These are phyloP conservation scores for Diarsia rubi DNA, from an alignment of 2,888 invertebrate genomes.

Conservation along the genomic window DNA sequence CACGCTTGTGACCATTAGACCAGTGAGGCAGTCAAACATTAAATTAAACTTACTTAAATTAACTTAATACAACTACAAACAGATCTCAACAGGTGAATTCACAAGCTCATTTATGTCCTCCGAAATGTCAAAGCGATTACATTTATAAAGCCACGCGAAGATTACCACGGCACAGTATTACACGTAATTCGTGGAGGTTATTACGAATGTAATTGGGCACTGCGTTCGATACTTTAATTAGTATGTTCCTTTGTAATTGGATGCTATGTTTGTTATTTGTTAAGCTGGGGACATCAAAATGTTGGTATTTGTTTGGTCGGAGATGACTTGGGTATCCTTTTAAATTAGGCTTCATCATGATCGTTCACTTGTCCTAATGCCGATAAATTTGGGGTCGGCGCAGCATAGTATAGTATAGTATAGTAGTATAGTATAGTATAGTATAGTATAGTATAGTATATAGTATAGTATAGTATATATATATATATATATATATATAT, in stretches of 20 bases:
- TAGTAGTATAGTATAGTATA: too few relatives aligned
- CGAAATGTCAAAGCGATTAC: conserved; percentile 65
- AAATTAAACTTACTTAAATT: conserved; percentile 2
- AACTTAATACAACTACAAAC: conserved; percentile 6
- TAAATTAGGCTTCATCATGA: neutral
- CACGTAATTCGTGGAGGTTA: conserved; percentile 56
- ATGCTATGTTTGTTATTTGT: conserved; percentile 37
- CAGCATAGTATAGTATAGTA: too few relatives aligned
- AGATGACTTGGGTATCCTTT: neutral
- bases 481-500: too few relatives aligned
- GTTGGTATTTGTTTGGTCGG: conserved; percentile 11
- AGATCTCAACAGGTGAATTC: conserved; percentile 49
- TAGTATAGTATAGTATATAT: too few relatives aligned
- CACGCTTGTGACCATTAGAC: too few relatives aligned
- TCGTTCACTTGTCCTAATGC: too few relatives aligned
- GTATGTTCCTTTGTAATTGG: conserved; percentile 46
- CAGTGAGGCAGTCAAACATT: neutral
- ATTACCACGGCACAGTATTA: conserved; percentile 54
- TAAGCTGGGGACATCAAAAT: conserved; percentile 44
- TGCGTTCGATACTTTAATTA: conserved; percentile 62
- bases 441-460: too few relatives aligned
- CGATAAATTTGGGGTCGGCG: too few relatives aligned
- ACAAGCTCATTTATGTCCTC: conserved; percentile 55
- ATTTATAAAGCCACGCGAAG: conserved; percentile 48
- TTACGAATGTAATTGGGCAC: conserved; percentile 58